Conservation (phyloP, 2,113 vertebrate genomes). For the Notothenia rossii region DNA sequence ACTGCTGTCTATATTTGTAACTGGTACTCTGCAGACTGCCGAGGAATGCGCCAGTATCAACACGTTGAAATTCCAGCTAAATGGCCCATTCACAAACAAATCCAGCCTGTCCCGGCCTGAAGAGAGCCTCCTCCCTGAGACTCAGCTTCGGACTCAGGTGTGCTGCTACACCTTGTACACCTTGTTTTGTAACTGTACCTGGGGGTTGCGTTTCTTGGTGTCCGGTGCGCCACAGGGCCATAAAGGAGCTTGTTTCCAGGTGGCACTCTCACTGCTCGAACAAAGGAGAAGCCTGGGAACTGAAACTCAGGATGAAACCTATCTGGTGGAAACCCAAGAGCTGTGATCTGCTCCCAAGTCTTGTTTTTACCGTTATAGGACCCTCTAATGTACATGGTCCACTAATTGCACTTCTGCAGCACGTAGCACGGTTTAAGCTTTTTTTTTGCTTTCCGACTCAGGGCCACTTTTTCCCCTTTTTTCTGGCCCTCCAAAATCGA, state of each 20-base stretch:
- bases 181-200: conserved; percentile 66
- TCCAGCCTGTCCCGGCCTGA: conserved; percentile 40
- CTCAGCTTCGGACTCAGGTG: conserved; percentile 16
- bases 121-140: conserved; percentile 9
- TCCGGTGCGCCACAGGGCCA: conserved; percentile 30
- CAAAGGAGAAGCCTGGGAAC: conserved; percentile 79
- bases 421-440: too few species aligned
- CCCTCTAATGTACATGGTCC: conserved; percentile 56
- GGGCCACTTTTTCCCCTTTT: too few species aligned
- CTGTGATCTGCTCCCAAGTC: conserved; percentile 65
- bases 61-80: conserved; percentile 64
- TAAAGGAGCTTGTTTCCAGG: conserved; percentile 50
- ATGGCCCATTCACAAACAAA: conserved; percentile 63
- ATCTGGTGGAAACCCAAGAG: conserved; percentile 60
- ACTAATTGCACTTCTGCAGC: background rate
- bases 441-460: too few species aligned
- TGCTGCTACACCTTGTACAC: conserved; percentile 48
- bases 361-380: conserved; percentile 59
- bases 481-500: too few species aligned
- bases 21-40: conserved; percentile 34
- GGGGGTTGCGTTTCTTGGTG: conserved; percentile 33
- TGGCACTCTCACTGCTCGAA: conserved; percentile 48
- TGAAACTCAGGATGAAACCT: conserved; percentile 62
- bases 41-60: conserved; percentile 66
- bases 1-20: conserved; percentile 51